Conservation (phyloP, 1,140 invertebrate genomes). For the Temnothorax longispinosus region DNA sequence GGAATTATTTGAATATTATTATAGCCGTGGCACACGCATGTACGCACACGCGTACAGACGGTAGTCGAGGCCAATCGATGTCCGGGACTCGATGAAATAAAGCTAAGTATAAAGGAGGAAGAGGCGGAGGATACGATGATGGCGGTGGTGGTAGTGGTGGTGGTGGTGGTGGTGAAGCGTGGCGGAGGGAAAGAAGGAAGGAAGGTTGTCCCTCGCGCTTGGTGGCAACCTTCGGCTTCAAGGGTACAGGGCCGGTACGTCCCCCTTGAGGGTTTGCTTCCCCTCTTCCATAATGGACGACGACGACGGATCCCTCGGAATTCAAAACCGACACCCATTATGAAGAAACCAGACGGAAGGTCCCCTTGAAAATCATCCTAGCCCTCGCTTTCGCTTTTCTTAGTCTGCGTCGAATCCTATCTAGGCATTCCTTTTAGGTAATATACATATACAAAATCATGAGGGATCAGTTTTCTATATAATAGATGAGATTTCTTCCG, state of each 20-base stretch:
- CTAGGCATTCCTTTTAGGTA: background rate
- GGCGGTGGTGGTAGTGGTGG: slow-evolving; percentile 30
- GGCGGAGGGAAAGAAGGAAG: slow-evolving; percentile 68
- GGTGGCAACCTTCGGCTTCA: slow-evolving; percentile 82
- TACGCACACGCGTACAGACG: slow-evolving; percentile 14
- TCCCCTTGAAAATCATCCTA: slow-evolving; percentile 26
- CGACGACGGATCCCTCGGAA: slow-evolving; percentile 33
- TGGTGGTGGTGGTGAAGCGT: slow-evolving; percentile 10
- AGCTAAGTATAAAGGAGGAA: slow-evolving; percentile 61
- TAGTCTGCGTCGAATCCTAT: background rate
- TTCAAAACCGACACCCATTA: slow-evolving; percentile 41
- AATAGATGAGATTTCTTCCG: background rate
- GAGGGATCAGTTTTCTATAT: background rate
- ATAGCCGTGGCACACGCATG: slow-evolving; percentile 30
- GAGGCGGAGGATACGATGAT: slow-evolving; percentile 9
- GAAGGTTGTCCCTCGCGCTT: slow-evolving; percentile 75
- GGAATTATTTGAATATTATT: slow-evolving; percentile 69
- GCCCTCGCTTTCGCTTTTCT: background rate
- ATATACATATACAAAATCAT: background rate
- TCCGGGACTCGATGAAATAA: slow-evolving; percentile 70
- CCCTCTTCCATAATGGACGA: slow-evolving; percentile 30
- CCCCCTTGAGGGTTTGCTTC: slow-evolving; percentile 45
- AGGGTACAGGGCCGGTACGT: slow-evolving; percentile 82
- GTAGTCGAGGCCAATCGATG: slow-evolving; percentile 72
- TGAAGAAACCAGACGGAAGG: slow-evolving; percentile 6